phyloP scores from a whole-genome alignment of 2,888 invertebrate genomes.

The Drosophila lacicola region DNA sequence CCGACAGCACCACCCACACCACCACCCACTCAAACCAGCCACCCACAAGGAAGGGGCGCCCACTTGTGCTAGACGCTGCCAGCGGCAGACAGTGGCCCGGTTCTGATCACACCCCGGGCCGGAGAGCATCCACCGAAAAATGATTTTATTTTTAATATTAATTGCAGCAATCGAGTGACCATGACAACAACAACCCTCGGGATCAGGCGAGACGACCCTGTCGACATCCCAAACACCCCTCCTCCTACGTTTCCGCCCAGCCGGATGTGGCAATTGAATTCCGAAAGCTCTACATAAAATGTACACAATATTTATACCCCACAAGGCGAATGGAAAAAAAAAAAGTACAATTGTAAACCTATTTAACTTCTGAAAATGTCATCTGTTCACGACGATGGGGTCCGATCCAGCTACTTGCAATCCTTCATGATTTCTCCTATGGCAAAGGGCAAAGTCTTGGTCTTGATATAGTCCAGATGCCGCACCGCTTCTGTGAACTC shows the following conservation, averaged over 20 bases:
- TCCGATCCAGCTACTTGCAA: background rate
- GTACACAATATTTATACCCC: slow-evolving; percentile 27
- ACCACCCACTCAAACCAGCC: slow-evolving; percentile 1
- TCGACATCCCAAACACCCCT: background rate
- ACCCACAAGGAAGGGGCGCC: background rate
- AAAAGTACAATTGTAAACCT: background rate
- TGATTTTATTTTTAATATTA: slow-evolving; percentile 78
- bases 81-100: slow-evolving; percentile 35
- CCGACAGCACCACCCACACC: slow-evolving; percentile 17
- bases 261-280: slow-evolving; percentile 74
- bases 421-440: slow-evolving; percentile 3
- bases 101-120: slow-evolving; percentile 33
- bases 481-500: slow-evolving; percentile 11
- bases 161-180: slow-evolving; percentile 79
- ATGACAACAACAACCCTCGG: slow-evolving; percentile 71
- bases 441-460: slow-evolving; percentile 3
- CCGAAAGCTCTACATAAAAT: slow-evolving; percentile 37
- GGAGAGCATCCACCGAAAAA: slow-evolving; percentile 58
- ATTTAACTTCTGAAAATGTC: too few relatives aligned
- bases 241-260: slow-evolving; percentile 30
- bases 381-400: background rate
- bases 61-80: slow-evolving; percentile 29
- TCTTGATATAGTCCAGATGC: background rate
- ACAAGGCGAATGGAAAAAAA: background rate
- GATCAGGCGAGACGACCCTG: slow-evolving; percentile 26